Conservation (phyloP, 1,140 invertebrate species). For the Anoplophora glabripennis region DNA sequence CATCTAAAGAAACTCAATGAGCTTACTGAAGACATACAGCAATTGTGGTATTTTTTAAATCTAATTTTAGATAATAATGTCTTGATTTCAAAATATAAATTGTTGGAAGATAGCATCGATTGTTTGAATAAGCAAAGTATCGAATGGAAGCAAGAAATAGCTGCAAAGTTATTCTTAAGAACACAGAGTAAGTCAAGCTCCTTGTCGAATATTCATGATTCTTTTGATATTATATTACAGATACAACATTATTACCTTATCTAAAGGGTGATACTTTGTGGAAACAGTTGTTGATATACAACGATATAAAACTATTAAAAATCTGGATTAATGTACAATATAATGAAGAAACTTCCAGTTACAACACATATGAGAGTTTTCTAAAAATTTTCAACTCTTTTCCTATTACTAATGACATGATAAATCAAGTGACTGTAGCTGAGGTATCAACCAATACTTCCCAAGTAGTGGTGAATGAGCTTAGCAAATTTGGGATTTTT, state of each 20-base stretch:
- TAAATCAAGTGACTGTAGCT: slow-evolving; percentile 41
- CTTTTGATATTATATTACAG: not conserved
- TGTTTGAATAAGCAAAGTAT: slow-evolving; percentile 48
- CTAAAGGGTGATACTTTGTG: slow-evolving; percentile 52
- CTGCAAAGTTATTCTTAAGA: slow-evolving; percentile 54
- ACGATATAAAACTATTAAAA: slow-evolving; percentile 52
- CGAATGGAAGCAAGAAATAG: slow-evolving; percentile 55
- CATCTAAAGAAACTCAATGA: slow-evolving; percentile 53
- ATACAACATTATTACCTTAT: slow-evolving; percentile 40
- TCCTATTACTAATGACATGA: slow-evolving; percentile 59
- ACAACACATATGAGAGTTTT: slow-evolving; percentile 50
- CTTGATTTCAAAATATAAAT: slow-evolving; percentile 23
- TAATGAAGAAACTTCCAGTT: slow-evolving; percentile 49
- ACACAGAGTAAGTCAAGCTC: slow-evolving; percentile 51
- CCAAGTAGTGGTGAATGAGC: slow-evolving; percentile 46
- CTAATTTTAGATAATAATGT: slow-evolving; percentile 51
- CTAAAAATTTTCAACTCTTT: slow-evolving; percentile 54
- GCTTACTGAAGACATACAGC: slow-evolving; percentile 51
- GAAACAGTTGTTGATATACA: slow-evolving; percentile 52
- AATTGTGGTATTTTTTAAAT: slow-evolving; percentile 58
- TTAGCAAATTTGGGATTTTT: slow-evolving; percentile 56
- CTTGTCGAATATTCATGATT: not conserved
- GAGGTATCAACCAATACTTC: slow-evolving; percentile 14
- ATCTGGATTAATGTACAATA: slow-evolving; percentile 54
- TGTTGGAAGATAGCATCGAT: slow-evolving; percentile 31